Base-by-base conservation (phyloP, 2,113 vertebrate species). In the Sisor rabdophorus region DNA sequence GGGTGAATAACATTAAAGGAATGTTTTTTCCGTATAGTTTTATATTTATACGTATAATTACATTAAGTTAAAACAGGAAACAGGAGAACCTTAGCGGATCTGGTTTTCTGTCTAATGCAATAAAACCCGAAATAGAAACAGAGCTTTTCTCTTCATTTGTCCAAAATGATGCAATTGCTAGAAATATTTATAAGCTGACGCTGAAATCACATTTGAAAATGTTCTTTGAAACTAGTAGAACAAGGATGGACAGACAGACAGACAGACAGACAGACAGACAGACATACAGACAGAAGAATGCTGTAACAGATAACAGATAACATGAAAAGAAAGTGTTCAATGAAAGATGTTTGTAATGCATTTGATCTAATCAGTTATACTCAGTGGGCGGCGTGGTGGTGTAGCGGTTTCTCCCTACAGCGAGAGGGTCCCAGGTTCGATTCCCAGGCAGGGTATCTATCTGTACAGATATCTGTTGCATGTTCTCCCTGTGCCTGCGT, bases 181-280 rank as follows among this genome's bases (percentile, higher is more conserved):
- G 32, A 11, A 63, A 63, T 36, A 63, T 63, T 9, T n/a, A 40
- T 63, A n/a, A 63, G 30, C 30, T 63, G 60, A 63, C 30, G n/a
- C 30, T 40, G 32, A 17, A 40, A 32, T 7, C 13, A 28, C 56
- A 59, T 59, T 59, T 59, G 24, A 60, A 30, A 60, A 60, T 19
- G 11, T 36, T n/a, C 1, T 30, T 11, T n/a, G 32, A 20, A 63
- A 36, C 30, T n/a, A 36, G 19, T 40, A 63, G 19, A n/a, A 20
- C 30, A 20, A 36, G 19, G 3, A 63, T 36, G 19, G 32, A 36
- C 6, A 6, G 32, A 36, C 32, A 36, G 15, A 60, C 26, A 60
- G 19, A 63, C 13, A 15, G 15, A 59, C 6, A 15, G 56, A n/a
- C n/a, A n/a, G n/a, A n/a, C n/a, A n/a, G n/a, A n/a, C n/a, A n/a